Evolutionary conservation across 2,113 vertebrate species (phyloP).

Genomic region (Pagrus major): DNA sequence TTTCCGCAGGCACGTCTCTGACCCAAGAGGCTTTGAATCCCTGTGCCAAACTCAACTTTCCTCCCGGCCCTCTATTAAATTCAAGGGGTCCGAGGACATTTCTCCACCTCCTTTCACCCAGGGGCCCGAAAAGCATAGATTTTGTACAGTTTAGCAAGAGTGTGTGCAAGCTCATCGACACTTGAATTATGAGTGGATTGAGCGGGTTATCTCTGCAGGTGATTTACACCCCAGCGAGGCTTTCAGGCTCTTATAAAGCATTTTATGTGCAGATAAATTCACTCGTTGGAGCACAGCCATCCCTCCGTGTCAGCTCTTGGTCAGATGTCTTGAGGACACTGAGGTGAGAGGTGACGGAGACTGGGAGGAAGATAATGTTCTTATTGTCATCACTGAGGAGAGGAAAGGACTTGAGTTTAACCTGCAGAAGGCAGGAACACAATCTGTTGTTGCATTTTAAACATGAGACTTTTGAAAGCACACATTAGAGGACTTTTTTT

Average conservation of each 20-base stretch:
- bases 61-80: constrained; percentile 21
- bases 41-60: background rate
- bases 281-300: constrained; percentile 20
- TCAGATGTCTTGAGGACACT: constrained; percentile 33
- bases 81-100: constrained; percentile 33
- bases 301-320: constrained; percentile 17
- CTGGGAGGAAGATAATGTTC: constrained; percentile 15
- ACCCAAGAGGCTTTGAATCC: background rate
- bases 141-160: background rate
- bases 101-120: constrained; percentile 31
- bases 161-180: constrained; percentile 5
- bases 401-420: constrained; percentile 3
- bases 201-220: constrained; percentile 43
- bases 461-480: background rate
- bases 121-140: constrained; percentile 33
- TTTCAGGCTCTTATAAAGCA: constrained; percentile 26
- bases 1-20: background rate
- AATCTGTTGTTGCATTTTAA: background rate
- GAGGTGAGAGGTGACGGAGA: constrained; percentile 30
- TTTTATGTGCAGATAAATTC: constrained; percentile 44
- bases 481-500: background rate
- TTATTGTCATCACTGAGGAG: constrained; percentile 7
- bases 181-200: constrained; percentile 47
- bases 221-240: constrained; percentile 17
- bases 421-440: background rate